Conservation (phyloP, 2,797 vertebrate species). For the Mormyrus proboscirostris region DNA sequence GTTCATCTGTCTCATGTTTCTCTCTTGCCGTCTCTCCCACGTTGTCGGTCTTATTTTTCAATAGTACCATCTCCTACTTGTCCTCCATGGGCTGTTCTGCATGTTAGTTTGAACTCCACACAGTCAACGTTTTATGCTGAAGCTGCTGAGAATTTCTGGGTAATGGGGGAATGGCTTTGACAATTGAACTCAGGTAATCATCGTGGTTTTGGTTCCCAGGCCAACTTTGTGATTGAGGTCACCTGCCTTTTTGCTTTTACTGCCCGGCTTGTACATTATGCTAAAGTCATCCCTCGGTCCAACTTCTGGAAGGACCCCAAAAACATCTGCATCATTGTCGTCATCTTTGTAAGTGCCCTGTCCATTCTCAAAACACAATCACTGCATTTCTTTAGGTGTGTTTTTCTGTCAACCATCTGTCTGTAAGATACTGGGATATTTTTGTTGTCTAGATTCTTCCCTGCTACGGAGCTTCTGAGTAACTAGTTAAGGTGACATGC, state of each 20-base stretch:
- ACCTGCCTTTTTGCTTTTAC: conserved; percentile 76
- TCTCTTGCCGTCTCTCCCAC: background rate
- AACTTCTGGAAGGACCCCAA: conserved; percentile 90
- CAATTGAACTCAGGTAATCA: background rate
- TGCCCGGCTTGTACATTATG: conserved; percentile 71
- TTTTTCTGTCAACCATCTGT: background rate
- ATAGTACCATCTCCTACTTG: background rate
- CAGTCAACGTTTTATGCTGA: background rate
- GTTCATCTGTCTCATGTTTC: background rate
- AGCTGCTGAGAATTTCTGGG: background rate
- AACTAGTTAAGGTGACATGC: background rate
- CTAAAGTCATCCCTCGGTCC: conserved; percentile 67
- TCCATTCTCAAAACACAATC: background rate
- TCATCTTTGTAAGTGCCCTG: conserved; percentile 63
- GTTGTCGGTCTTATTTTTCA: background rate
- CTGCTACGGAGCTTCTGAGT: background rate
- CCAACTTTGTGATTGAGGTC: conserved; percentile 70
- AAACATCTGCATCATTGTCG: conserved; percentile 83
- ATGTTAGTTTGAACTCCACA: background rate
- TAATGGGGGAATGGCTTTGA: background rate
- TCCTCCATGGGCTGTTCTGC: background rate
- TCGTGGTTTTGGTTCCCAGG: conserved; percentile 49
- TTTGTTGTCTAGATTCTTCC: background rate
- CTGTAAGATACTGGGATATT: background rate
- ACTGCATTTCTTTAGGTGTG: background rate